Base-by-base conservation (phyloP, 1,140 invertebrate species). In the Apis dorsata region DNA sequence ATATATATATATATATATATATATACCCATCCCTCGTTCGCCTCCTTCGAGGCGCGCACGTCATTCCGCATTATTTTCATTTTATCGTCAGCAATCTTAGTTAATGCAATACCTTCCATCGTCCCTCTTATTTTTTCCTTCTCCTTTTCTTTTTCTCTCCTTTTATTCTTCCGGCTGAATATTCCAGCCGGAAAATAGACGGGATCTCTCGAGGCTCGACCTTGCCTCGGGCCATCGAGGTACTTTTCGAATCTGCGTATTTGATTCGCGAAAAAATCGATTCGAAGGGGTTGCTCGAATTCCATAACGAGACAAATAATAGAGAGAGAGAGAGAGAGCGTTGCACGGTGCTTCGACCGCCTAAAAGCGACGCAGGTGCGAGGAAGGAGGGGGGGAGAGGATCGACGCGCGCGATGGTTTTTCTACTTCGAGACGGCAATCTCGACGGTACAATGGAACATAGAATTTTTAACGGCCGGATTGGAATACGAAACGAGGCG, bases 71-170 rank as follows among this genome's bases (percentile, higher is more conserved):
- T 93, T 94, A 94, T 94, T 93, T 93, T 93, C 93, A 92, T 94
- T 93, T 94, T 93, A 93, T 94, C 93, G 92, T 93, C 92, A 90
- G 93, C 92, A 94, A 94, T 94, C 92, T 94, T 93, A 90, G 92
- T 92, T 94, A 93, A 93, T 93, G 92, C 92, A 92, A 93, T 93
- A 86, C 91, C 90, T 85, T n/a, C 34, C 66, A 68, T 68, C 21
- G 12, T 53, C 44, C 49, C 9, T 63, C n/a, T 63, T 7, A 10
- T 21, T 21, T 59, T 10, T 9, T 0, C 2, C 34, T 2, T 44
- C 0, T 17, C 5, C 3, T 12, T 12, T 2, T 10, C 5, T 7
- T 8, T 88, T 44, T 85, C 77, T 86, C 86, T 79, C 88, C 88
- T 89, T 88, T 84, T 91, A 90, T 90, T 87, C 89, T 90, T 88